phyloP scores from a whole-genome alignment of 2,797 vertebrate species.

The Phylloscopus collybita region DNA sequence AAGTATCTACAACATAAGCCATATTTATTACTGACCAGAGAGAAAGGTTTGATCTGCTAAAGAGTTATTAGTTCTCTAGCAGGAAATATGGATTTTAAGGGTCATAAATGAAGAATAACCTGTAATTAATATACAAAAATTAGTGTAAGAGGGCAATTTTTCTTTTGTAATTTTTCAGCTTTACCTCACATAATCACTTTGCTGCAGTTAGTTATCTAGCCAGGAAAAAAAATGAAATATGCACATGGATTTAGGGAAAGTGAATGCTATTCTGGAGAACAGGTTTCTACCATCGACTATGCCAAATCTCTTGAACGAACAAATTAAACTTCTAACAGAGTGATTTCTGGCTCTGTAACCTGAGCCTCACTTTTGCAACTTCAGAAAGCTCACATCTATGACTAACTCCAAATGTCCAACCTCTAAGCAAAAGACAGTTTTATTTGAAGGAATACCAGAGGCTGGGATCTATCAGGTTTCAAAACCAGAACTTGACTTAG shows the following conservation, averaged over 20 bases:
- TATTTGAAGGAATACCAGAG: conserved; percentile 62
- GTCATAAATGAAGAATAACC: conserved; percentile 23
- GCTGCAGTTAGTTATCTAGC: not conserved
- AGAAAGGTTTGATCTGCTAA: not conserved
- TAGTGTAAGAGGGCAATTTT: not conserved
- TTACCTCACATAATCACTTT: not conserved
- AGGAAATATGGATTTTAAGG: not conserved
- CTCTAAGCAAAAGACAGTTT: conserved; percentile 47
- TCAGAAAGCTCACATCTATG: conserved; percentile 50
- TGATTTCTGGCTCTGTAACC: conserved; percentile 46
- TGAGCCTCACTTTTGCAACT: not conserved
- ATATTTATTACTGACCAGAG: not conserved
- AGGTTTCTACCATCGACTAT: not conserved
- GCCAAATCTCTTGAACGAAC: conserved; percentile 30
- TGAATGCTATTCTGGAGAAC: not conserved
- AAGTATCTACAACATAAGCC: not conserved
- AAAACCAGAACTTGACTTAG: conserved; percentile 53
- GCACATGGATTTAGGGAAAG: not conserved
- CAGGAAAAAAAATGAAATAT: not conserved
- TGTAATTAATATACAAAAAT: conserved; percentile 19
- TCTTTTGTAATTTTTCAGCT: not conserved
- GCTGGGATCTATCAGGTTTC: conserved; percentile 47
- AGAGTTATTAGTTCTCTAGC: not conserved
- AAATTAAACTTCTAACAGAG: conserved; percentile 39
- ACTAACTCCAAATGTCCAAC: conserved; percentile 49